These are phyloP conservation scores for Serrognathus titanus DNA, from an alignment of 2,888 invertebrate genomes.

Conservation along the genomic window DNA sequence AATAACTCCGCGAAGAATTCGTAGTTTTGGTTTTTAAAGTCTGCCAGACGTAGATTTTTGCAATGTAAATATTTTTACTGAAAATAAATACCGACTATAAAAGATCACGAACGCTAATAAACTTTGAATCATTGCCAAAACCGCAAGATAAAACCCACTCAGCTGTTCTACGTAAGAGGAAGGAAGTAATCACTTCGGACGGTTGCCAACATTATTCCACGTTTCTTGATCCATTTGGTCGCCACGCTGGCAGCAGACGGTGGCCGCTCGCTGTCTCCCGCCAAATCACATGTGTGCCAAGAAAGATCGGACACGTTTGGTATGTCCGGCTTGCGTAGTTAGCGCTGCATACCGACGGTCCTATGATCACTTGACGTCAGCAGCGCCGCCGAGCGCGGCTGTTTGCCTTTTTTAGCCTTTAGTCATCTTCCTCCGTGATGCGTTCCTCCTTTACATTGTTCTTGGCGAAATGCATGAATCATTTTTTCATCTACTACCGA, in stretches of 20 bases:
- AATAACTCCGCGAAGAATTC: neutral
- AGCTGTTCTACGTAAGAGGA: slow-evolving; percentile 27
- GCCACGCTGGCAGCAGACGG: slow-evolving; percentile 17
- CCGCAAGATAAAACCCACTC: slow-evolving; percentile 23
- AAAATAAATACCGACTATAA: slow-evolving; percentile 19
- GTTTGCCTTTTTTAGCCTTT: slow-evolving; percentile 19
- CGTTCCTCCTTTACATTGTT: neutral
- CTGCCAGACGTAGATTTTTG: slow-evolving; percentile 2
- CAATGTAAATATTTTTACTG: slow-evolving; percentile 7
- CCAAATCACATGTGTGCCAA: slow-evolving; percentile 15
- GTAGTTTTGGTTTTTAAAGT: neutral
- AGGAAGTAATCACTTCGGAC: slow-evolving; percentile 24
- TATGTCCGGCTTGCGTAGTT: slow-evolving; percentile 21
- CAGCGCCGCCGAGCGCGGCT: slow-evolving; percentile 6
- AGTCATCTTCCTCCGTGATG: slow-evolving; percentile 17
- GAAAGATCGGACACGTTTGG: slow-evolving; percentile 21
- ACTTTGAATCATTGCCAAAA: slow-evolving; percentile 25
- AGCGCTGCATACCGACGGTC: slow-evolving; percentile 1
- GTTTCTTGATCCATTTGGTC: slow-evolving; percentile 16
- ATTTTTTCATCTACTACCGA: neutral
- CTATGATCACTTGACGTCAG: slow-evolving; percentile 15
- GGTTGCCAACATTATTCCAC: slow-evolving; percentile 19
- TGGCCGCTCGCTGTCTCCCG: slow-evolving; percentile 9
- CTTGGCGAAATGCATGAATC: neutral
- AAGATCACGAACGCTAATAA: slow-evolving; percentile 22